phyloP scores from a whole-genome alignment of 2,113 vertebrate genomes.

The Pseudorasbora parva region DNA sequence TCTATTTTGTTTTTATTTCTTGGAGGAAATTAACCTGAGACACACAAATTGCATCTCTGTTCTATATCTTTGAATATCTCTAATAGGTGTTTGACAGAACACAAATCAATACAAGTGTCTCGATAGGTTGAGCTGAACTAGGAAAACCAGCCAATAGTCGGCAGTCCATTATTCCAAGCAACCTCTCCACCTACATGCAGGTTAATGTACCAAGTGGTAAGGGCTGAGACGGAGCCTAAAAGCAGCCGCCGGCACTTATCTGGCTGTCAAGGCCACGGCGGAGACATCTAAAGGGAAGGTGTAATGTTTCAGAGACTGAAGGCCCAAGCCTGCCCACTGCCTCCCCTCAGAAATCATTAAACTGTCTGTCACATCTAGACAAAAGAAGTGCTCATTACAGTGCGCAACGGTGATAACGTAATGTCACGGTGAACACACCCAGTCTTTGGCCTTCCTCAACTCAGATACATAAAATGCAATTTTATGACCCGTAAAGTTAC shows the following conservation, averaged over 20 bases:
- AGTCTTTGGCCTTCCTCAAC: neutral
- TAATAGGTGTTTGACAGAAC: neutral
- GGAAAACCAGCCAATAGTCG: neutral
- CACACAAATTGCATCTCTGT: neutral
- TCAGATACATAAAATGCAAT: neutral
- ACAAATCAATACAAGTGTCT: neutral
- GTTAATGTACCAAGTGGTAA: constrained; percentile 24
- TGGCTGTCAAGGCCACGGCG: constrained; percentile 28
- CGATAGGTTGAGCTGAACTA: neutral
- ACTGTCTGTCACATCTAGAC: constrained; percentile 24
- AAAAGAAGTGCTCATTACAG: constrained; percentile 29
- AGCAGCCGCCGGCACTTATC: constrained; percentile 36
- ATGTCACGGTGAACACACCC: neutral
- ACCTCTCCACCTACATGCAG: constrained; percentile 12
- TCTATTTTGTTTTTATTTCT: constrained; percentile 19
- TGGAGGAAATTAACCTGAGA: neutral
- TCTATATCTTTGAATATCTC: no score
- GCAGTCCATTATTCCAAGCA: constrained; percentile 14
- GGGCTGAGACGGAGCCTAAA: constrained; percentile 9
- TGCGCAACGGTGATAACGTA: neutral
- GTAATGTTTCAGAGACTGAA: constrained; percentile 27
- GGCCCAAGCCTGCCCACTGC: neutral
- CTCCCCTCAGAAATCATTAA: constrained; percentile 45
- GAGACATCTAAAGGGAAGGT: constrained; percentile 36
- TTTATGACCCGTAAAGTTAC: constrained; percentile 9